phyloP scores from a whole-genome alignment of 1,140 invertebrate species.

The Ridgeia piscesae region DNA sequence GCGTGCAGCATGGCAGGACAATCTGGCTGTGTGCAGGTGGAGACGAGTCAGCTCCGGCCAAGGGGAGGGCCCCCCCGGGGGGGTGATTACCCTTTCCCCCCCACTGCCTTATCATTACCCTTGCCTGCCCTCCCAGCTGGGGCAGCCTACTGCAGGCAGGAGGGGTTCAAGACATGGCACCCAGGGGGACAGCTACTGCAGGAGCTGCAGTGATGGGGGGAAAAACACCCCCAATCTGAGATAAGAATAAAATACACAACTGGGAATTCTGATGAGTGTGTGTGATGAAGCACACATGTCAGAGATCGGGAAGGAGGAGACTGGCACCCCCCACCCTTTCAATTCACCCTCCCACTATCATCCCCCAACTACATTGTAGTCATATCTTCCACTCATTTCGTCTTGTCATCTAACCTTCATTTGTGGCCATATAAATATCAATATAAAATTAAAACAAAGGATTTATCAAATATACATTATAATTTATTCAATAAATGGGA shows the following conservation, averaged over 20 bases:
- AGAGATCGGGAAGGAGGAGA: background rate
- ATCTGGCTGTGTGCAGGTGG: background rate
- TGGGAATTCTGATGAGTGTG: background rate
- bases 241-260: background rate
- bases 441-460: background rate
- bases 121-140: background rate
- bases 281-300: background rate
- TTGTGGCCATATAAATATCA: background rate
- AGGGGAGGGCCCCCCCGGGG: background rate
- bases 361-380: background rate
- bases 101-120: background rate
- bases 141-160: background rate
- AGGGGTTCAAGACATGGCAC: background rate
- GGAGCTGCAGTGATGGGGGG: background rate
- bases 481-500: background rate
- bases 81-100: background rate
- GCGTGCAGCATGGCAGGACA: background rate
- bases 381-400: background rate
- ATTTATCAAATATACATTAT: background rate
- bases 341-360: background rate
- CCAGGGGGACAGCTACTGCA: background rate
- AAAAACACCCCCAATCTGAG: background rate
- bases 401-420: background rate
- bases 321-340: background rate
- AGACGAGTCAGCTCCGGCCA: background rate